These are phyloP conservation scores for Myocastor coypus DNA, from an alignment of 2,113 vertebrate species.

Conservation along the genomic window DNA sequence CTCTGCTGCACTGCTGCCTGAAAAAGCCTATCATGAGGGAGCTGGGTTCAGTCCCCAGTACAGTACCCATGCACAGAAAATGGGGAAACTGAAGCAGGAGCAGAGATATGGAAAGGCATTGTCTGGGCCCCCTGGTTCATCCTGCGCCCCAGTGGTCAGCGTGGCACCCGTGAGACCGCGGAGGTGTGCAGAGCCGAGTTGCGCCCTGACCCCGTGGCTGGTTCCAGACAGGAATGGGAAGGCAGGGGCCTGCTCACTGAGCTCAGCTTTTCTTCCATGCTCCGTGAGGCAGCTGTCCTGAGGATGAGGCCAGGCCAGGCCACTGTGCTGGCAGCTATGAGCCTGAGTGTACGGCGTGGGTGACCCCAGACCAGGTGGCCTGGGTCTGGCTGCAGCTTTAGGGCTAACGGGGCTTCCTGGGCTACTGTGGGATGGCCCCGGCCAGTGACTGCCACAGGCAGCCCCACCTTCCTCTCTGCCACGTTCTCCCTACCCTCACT, in stretches of 20 bases:
- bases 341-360: not conserved
- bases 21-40: not conserved
- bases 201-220: accelerated
- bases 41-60: not conserved
- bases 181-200: not conserved
- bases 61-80: not conserved
- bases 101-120: not conserved
- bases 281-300: too few species aligned
- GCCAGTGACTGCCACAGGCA: not conserved
- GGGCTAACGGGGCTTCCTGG: not conserved
- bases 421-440: not conserved
- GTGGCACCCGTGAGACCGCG: not conserved
- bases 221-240: not conserved
- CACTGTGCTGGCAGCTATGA: not conserved
- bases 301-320: not conserved
- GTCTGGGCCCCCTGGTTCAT: not conserved
- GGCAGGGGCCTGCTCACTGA: not conserved
- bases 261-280: not conserved
- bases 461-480: accelerated
- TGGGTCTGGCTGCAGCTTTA: not conserved
- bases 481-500: not conserved
- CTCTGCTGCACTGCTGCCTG: too few species aligned
- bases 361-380: too few species aligned
- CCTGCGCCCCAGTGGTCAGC: not conserved
- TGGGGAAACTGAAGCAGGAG: not conserved